These are phyloP conservation scores for Lordiphosa collinella DNA, from an alignment of 1,140 invertebrate species.

Conservation along the genomic window DNA sequence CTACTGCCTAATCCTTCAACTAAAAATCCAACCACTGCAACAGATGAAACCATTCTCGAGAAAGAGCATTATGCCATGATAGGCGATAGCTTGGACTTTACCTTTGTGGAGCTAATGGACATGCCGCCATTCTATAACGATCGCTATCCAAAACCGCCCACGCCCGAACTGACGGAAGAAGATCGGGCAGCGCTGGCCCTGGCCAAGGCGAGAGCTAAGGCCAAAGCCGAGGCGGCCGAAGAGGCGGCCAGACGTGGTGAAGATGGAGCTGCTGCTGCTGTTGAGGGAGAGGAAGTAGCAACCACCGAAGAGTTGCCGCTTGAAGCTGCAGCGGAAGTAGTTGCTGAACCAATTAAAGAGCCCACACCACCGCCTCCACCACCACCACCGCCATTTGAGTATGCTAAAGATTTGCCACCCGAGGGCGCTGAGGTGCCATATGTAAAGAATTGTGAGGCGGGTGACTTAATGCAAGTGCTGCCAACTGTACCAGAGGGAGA, in stretches of 20 bases:
- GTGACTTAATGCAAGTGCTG: constrained; percentile 66
- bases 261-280: constrained; percentile 26
- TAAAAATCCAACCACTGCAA: constrained; percentile 24
- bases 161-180: constrained; percentile 75
- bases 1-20: constrained; percentile 33
- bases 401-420: constrained; percentile 76
- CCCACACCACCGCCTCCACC: constrained; percentile 72
- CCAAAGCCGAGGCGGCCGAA: constrained; percentile 38
- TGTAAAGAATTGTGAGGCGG: constrained; percentile 72
- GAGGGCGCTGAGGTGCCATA: constrained; percentile 80
- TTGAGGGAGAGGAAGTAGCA: constrained; percentile 14
- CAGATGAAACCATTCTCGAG: constrained; percentile 98
- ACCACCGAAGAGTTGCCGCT: constrained; percentile 11
- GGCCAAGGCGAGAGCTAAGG: constrained; percentile 21
- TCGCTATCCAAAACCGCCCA: constrained; percentile 77
- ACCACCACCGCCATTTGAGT: constrained; percentile 80
- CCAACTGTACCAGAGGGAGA: constrained; percentile 70
- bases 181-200: constrained; percentile 46
- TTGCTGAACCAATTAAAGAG: constrained; percentile 53
- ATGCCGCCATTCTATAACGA: constrained; percentile 81
- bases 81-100: constrained; percentile 97
- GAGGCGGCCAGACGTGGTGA: constrained; percentile 21
- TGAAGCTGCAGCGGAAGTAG: constrained; percentile 10
- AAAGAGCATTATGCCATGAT: constrained; percentile 99
- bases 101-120: constrained; percentile 96